phyloP scores from a whole-genome alignment of 2,113 vertebrate genomes.

The Oenanthe oenanthe region DNA sequence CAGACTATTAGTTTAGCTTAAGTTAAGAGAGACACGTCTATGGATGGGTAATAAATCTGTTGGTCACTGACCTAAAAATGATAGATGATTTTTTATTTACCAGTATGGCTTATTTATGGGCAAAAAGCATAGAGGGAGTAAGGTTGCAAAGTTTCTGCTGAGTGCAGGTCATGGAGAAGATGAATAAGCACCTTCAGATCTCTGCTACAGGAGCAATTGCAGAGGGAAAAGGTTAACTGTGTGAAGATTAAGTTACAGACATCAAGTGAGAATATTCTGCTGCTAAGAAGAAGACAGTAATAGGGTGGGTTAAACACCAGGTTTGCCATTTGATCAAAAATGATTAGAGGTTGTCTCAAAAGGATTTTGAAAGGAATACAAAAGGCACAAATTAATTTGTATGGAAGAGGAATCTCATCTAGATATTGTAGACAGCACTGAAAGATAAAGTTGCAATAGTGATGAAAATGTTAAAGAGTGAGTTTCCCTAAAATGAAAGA shows the following conservation, averaged over 20 bases:
- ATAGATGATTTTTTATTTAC: conserved; percentile 9
- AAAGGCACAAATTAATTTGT: not conserved
- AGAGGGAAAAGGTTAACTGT: not conserved
- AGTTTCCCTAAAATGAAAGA: not conserved
- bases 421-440: not conserved
- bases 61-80: not conserved
- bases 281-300: not conserved
- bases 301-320: not conserved
- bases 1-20: not conserved
- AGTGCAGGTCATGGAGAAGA: not conserved
- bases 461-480: not conserved
- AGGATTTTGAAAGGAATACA: not conserved
- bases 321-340: conserved; percentile 2
- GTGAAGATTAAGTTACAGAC: not conserved
- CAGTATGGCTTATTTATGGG: not conserved
- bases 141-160: not conserved
- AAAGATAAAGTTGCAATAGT: not conserved
- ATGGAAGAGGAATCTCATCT: not conserved
- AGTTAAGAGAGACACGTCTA: not conserved
- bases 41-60: not conserved
- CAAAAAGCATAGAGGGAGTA: not conserved
- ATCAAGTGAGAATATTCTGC: not conserved
- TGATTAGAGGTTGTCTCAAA: not conserved
- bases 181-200: not conserved
- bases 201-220: not conserved